These are phyloP conservation scores for Eupithecia exiguata DNA, from an alignment of 2,888 invertebrate genomes.

Conservation along the genomic window DNA sequence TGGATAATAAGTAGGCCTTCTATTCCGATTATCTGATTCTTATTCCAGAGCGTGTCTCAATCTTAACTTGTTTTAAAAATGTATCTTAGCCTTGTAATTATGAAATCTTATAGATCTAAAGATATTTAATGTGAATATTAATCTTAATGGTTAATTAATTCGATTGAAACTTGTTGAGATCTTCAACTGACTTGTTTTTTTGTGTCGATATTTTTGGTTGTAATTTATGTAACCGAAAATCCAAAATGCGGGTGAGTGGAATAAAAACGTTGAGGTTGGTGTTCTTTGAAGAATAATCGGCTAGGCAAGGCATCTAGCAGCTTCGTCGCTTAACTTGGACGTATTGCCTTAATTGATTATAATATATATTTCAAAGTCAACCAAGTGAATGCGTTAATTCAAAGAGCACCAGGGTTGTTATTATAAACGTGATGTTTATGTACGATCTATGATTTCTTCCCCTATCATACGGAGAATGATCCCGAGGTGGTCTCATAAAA, in stretches of 20 bases:
- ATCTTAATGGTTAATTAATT: not conserved
- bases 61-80: not conserved
- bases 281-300: not conserved
- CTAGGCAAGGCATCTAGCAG: not conserved
- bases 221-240: not conserved
- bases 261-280: not conserved
- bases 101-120: slow-evolving; percentile 3
- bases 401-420: no score
- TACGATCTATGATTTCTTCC: no score
- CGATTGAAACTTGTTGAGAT: slow-evolving; percentile 1
- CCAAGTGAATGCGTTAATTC: no score
- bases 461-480: no score
- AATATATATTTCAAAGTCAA: no score
- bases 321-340: no score
- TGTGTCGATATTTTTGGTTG: not conserved
- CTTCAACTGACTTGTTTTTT: not conserved
- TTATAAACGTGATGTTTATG: no score
- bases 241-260: not conserved
- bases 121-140: not conserved
- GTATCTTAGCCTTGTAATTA: not conserved
- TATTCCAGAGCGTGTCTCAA: not conserved
- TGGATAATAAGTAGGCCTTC: not conserved
- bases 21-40: not conserved
- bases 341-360: no score
- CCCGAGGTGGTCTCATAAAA: no score